Percentiles rank a stretch among this genome's conserved stretches.
Evolutionary conservation across 2,888 invertebrate genomes (phyloP).

Genomic region (Temnothorax rugatulus): DNA sequence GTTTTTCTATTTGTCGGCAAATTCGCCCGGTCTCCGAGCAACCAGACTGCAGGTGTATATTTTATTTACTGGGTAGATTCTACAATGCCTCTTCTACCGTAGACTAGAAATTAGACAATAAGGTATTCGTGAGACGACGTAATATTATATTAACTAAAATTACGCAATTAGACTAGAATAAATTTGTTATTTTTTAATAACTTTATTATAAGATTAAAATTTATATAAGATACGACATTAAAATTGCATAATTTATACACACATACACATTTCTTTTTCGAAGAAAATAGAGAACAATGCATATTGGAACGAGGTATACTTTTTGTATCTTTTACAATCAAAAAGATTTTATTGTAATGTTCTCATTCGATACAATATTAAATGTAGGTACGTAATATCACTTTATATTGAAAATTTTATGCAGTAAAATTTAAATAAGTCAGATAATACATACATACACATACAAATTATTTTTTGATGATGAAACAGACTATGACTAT

Average conservation of each 20-base stretch:
- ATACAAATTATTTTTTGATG: background rate
- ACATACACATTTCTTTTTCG: background rate
- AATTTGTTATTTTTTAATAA: conserved; percentile 2
- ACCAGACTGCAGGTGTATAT: conserved; percentile 16
- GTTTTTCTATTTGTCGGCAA: conserved; percentile 61
- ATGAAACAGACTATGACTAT: background rate
- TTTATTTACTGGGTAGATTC: conserved; percentile 47
- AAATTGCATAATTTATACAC: background rate
- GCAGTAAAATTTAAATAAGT: background rate
- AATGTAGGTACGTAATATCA: no score
- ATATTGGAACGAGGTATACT: background rate
- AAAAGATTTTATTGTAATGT: background rate
- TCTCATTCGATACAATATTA: background rate
- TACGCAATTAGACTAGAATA: background rate
- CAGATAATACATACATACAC: background rate
- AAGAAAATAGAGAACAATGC: background rate
- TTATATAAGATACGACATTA: background rate
- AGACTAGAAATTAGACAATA: background rate
- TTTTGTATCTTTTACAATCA: background rate
- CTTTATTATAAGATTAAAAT: background rate
- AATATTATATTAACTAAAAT: background rate
- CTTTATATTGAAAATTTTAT: no score
- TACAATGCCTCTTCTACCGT: background rate
- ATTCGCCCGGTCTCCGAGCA: conserved; percentile 28
- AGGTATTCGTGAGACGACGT: background rate